Evolutionary conservation across 2,113 vertebrate genomes (phyloP), one percentile per base, ranked within the genome.

Genomic region (Boulengeromyrus knoepffleri): DNA sequence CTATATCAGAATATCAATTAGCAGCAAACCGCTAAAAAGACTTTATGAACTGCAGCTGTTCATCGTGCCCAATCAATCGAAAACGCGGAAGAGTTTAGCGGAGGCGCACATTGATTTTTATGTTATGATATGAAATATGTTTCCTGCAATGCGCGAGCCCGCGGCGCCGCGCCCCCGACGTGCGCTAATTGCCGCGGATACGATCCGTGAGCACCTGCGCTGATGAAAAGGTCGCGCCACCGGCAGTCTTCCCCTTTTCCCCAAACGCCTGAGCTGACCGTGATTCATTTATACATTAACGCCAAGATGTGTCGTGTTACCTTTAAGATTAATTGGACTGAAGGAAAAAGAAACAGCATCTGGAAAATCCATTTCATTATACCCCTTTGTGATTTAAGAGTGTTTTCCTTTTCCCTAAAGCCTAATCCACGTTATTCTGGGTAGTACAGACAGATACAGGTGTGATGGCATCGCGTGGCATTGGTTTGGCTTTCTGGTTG

Each of bases 151-250:
- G 47, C 52, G 15, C 42, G 24, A 24, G 31, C 7, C 27, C 31
- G 62, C 17, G 74, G 15, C 10, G 49, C 13, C 27, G 27, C n/a
- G 24, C 36, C 36, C 39, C 36, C 31, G 31, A 88, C 24, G 31
- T 21, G 45, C 47, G 86, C 66, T 80, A 80, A 52, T 70, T 90
- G 50, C 62, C 85, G 3, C 9, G 27, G 45, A 87, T 90, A 27
- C 89, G 45, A 87, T 46, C 13, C 45, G 31, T 24, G 85, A 90
- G 87, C 89, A 90, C 66, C 89, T 88, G 85, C 85, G 5, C 85
- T 31, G 47, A 42, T 87, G 58, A 87, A 90, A 90, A 90, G 84
- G 89, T 50, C 56, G 19, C 21, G 19, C 31, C 45, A 31, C 15
- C 49, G 83, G 19, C 17, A 39, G 27, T 50, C 62, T 50, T 86